These are phyloP conservation scores for Macquaria australasica DNA, from an alignment of 2,113 vertebrate species.

Conservation along the genomic window DNA sequence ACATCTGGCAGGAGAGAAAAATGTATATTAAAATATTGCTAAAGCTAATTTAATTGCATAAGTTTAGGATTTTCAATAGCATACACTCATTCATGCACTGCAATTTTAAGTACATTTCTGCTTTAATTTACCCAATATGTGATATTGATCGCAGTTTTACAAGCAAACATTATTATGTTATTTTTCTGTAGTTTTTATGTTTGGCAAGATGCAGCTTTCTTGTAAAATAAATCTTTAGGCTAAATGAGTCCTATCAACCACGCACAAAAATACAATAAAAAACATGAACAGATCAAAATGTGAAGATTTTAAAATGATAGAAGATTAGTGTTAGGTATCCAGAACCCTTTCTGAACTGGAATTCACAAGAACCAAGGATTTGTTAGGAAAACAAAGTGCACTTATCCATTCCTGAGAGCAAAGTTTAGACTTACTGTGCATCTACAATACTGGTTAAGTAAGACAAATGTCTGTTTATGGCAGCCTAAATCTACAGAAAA, in stretches of 20 bases:
- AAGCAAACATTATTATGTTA: not conserved
- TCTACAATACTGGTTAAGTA: not conserved
- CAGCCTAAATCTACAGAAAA: not conserved
- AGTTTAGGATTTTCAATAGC: not conserved
- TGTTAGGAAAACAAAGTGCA: not conserved
- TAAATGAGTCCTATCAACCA: not conserved
- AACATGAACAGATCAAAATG: not conserved
- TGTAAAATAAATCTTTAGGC: not conserved
- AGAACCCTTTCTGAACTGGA: not conserved
- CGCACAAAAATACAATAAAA: not conserved
- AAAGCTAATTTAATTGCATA: not conserved
- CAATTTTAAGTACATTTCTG: not conserved
- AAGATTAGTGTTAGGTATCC: not conserved
- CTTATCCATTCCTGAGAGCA: not conserved
- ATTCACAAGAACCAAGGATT: not conserved
- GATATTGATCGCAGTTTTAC: not conserved
- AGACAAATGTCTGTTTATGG: not conserved
- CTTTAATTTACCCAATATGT: not conserved
- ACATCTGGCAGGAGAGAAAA: slow-evolving; percentile 58
- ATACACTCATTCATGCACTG: not conserved
- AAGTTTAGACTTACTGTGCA: not conserved
- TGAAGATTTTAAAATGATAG: not conserved
- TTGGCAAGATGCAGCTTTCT: not conserved
- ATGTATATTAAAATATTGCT: not conserved
- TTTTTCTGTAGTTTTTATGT: not conserved